phyloP scores from a whole-genome alignment of 2,113 vertebrate species.

The Platanista minor region DNA sequence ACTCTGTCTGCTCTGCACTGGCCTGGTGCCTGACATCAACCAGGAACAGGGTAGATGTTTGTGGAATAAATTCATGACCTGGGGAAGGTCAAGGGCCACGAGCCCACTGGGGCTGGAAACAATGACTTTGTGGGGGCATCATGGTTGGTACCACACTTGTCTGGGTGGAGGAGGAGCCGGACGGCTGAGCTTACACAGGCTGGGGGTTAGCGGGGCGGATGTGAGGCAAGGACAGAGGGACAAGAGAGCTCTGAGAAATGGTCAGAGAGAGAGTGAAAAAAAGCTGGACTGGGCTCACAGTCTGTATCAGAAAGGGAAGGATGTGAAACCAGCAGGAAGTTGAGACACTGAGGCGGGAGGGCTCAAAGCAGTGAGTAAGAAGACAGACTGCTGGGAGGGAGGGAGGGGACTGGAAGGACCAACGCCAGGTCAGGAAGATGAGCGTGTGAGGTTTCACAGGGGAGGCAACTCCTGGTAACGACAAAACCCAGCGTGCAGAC shows the following conservation, averaged over 20 bases:
- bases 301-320: background rate
- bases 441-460: too few species aligned
- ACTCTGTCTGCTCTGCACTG: too few species aligned
- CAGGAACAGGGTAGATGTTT: background rate
- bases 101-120: background rate
- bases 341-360: background rate
- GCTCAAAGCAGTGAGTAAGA: background rate
- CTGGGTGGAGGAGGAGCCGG: background rate
- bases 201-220: background rate
- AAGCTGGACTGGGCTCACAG: background rate
- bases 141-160: accelerated
- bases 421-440: background rate
- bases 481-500: background rate
- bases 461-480: background rate
- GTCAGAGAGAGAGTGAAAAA: background rate
- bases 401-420: background rate
- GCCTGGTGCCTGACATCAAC: too few species aligned
- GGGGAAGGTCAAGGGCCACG: background rate
- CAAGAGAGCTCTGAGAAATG: background rate
- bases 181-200: background rate
- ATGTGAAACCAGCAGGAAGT: background rate
- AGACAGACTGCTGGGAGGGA: background rate
- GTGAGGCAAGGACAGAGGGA: background rate
- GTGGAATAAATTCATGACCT: background rate
- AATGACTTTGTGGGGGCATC: background rate